Evolutionary conservation across 2,888 invertebrate species (phyloP), one percentile per base, ranked within the genome.

Genomic region (Clepsis dumicolana): DNA sequence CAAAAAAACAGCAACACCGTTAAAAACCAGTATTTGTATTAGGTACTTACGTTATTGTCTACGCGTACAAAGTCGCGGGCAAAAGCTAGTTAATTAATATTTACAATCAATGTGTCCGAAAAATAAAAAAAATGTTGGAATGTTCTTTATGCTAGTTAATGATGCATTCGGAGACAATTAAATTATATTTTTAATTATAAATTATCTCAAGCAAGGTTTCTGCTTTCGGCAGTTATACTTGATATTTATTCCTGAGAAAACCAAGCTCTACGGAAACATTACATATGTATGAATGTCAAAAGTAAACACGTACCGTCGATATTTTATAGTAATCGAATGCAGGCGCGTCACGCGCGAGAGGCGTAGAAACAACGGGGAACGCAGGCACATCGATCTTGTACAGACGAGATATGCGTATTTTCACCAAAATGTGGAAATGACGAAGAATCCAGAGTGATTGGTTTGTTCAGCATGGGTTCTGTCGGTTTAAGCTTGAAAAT

Each of bases 281-380:
- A n/a, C n/a, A n/a, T n/a, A 54, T 27, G 56, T 57, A 56, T 50
- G 61, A 65, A 57, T 61, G 56, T 70, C 71, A 72, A 73, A 74
- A 52, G 61, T 73, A 71, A 76, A 73, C 79, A 77, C 78, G 79
- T 77, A 67, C 75, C 50, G 63, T 67, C 69, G 59, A 78, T 77
- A 79, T 77, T 75, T 68, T 76, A 77, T 72, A 72, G 73, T 72
- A 64, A 74, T 70, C 67, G 73, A 73, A 74, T 75, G 76, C 75
- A 38, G 25, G 27, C 59, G 25, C 27, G 62, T 59, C 57, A 66
- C 66, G 64, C 44, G 50, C 10, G 25, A 38, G n/a, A 24, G 41
- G 18, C 29, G 59, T 10, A 35, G 56, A 27, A 38, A n/a, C 52
- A 21, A 50, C 32, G 25, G n/a, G 38, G 12, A 25, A 38, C 35